phyloP scores from a whole-genome alignment of 1,140 invertebrate species.

The Heliconius eleuchia region DNA sequence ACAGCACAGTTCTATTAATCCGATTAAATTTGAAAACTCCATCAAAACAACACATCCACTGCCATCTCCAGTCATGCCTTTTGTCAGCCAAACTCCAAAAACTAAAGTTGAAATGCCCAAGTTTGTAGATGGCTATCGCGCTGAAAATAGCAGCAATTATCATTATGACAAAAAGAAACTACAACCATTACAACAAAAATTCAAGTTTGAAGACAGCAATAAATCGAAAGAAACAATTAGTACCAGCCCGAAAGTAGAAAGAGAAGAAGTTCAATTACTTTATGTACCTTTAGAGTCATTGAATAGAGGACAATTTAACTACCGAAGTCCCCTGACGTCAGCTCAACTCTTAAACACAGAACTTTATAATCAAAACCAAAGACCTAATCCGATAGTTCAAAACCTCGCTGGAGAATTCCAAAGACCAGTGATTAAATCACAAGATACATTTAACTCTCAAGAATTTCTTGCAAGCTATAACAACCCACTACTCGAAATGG shows the following conservation, averaged over 20 bases:
- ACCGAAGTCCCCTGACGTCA: constrained; percentile 57
- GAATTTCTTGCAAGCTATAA: constrained; percentile 60
- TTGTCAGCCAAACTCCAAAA: constrained; percentile 47
- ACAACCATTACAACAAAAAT: constrained; percentile 59
- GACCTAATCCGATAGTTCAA: constrained; percentile 59
- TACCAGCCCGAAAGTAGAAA: constrained; percentile 68
- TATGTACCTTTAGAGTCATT: constrained; percentile 91
- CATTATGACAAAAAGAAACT: constrained; percentile 53
- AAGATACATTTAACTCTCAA: constrained; percentile 52
- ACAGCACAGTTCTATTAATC: constrained; percentile 47
- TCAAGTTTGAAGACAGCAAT: constrained; percentile 62
- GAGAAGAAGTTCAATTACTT: constrained; percentile 88
- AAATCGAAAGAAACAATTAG: constrained; percentile 51
- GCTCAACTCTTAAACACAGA: constrained; percentile 61
- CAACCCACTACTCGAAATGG: constrained; percentile 52
- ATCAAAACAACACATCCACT: constrained; percentile 49
- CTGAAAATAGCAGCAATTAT: constrained; percentile 59
- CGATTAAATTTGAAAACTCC: constrained; percentile 57
- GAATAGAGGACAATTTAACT: constrained; percentile 82
- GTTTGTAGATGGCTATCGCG: constrained; percentile 74
- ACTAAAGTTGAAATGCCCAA: constrained; percentile 54
- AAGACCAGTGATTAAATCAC: constrained; percentile 46
- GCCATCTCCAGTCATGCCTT: constrained; percentile 52
- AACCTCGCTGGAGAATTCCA: constrained; percentile 59
- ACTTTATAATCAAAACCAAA: constrained; percentile 59